Base-by-base conservation (phyloP, 2,888 invertebrate genomes). In the Eucriotettix oculatus region DNA sequence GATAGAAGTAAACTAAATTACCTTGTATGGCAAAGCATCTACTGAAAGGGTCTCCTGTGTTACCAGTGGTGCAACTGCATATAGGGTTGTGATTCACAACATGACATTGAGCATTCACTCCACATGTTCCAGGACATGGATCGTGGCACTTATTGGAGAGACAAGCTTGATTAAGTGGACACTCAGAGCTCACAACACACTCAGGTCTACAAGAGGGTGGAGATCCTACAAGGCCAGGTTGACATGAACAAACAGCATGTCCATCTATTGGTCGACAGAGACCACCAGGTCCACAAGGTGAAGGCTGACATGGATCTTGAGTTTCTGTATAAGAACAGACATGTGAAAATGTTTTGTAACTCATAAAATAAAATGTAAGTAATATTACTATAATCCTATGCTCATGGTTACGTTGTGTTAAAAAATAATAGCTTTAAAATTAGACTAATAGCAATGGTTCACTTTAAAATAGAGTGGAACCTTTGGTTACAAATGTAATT, bases 41-140 rank as follows among this genome's bases (percentile, higher is more conserved):
- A 66, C 80, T 79, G 69, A 89, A 87, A 55, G 89, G 86, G 75
- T 89, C 86, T 65, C 89, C 87, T 66, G 84, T 83, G 68, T 80
- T 86, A 52, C 82, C 82, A 65, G 58, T 16, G 1, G 63, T 48
- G 42, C 64, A 64, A 55, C 61, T 63, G 54, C 64, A 64, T 41
- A 64, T 64, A 29, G 64, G 64, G 44, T 64, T 64, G 59, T 64
- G 64, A 56, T 64, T 64, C 56, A 64, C 63, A 17, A 64, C 64
- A 44, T 64, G 61, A 54, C 64, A 64, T 17, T 60, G 60, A 0
- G 64, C 64, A 52, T 63, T 63, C 52, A 56, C 58, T 1, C 64
- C 64, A 56, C 64, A 64, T 11, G 64, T 64, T 17, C 64, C 64
- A n/a, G 64, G 64, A 40, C 64, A 64, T 1, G 64, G 64, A 59